phyloP scores from a whole-genome alignment of 1,140 invertebrate species.

The Watersipora subatra region DNA sequence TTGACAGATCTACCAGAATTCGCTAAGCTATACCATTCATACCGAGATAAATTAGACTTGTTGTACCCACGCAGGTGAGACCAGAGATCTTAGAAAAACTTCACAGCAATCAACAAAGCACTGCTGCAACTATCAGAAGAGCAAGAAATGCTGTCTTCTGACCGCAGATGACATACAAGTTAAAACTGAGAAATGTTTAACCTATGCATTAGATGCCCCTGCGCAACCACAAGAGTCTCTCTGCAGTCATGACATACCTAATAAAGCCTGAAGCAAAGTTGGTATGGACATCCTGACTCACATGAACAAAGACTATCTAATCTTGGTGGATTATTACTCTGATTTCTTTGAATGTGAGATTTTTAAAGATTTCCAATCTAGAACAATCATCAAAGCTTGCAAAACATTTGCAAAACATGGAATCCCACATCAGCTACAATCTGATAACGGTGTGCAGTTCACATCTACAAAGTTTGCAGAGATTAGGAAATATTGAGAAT shows the following conservation, averaged over 20 bases:
- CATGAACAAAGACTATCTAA: constrained; percentile 7
- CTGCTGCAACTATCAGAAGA: constrained; percentile 10
- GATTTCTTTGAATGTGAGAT: constrained; percentile 12
- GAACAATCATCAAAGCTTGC: constrained; percentile 7
- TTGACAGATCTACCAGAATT: not conserved
- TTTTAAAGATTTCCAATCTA: constrained; percentile 1
- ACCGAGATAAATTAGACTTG: constrained; percentile 14
- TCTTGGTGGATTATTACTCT: constrained; percentile 12
- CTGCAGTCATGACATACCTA: constrained; percentile 7
- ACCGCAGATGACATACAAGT: constrained; percentile 14
- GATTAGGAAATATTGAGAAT: too few species aligned
- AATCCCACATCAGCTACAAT: constrained; percentile 9
- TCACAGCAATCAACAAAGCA: constrained; percentile 12
- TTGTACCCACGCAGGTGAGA: constrained; percentile 7
- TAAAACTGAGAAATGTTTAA: constrained; percentile 1
- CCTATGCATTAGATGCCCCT: constrained; percentile 1
- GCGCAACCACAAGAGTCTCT: not conserved
- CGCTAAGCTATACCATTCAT: constrained; percentile 11
- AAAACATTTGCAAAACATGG: constrained; percentile 12
- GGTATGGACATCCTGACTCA: not conserved
- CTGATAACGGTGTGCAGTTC: constrained; percentile 10
- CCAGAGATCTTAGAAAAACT: constrained; percentile 9
- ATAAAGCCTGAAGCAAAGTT: constrained; percentile 6
- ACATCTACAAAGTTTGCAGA: constrained; percentile 8
- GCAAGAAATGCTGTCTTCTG: constrained; percentile 15